Evolutionary conservation across 2,113 vertebrate species (phyloP).

Genomic region (Gasterosteus nipponicus): DNA sequence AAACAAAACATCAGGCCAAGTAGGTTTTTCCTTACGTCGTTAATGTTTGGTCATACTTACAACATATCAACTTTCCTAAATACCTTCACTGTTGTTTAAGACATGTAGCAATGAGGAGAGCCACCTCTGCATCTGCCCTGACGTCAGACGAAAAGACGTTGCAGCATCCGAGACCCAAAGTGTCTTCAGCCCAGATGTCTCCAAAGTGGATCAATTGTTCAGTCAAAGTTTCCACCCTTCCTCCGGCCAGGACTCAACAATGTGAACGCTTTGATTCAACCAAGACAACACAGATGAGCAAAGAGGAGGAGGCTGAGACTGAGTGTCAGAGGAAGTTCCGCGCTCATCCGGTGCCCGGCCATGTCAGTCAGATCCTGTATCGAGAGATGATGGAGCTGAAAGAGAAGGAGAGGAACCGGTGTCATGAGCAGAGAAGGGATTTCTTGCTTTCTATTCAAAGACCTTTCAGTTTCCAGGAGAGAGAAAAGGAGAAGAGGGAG

Average conservation of each 20-base stretch:
- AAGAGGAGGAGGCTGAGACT: slow-evolving; percentile 82
- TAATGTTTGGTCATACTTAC: background rate
- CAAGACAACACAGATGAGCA: slow-evolving; percentile 65
- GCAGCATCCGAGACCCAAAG: slow-evolving; percentile 45
- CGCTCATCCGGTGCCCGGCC: slow-evolving; percentile 86
- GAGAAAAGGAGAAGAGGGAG: slow-evolving; percentile 84
- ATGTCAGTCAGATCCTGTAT: slow-evolving; percentile 85
- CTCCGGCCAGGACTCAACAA: slow-evolving; percentile 72
- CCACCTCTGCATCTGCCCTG: slow-evolving; percentile 78
- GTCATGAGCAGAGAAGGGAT: slow-evolving; percentile 86
- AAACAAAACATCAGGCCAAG: slow-evolving; percentile 56
- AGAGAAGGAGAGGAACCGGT: slow-evolving; percentile 82
- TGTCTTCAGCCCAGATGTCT: slow-evolving; percentile 57
- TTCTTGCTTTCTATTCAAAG: slow-evolving; percentile 87
- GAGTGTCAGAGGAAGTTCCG: slow-evolving; percentile 92
- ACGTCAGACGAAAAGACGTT: slow-evolving; percentile 61
- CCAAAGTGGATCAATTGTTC: slow-evolving; percentile 79
- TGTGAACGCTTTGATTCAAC: slow-evolving; percentile 64
- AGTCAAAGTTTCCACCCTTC: slow-evolving; percentile 70
- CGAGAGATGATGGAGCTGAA: slow-evolving; percentile 82
- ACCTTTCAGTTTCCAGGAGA: slow-evolving; percentile 90
- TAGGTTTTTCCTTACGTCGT: slow-evolving; percentile 25
- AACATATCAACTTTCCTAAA: background rate
- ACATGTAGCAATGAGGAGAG: slow-evolving; percentile 63
- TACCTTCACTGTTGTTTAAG: slow-evolving; percentile 28